Percentiles rank a stretch among this genome's conserved stretches.
Evolutionary conservation across 2,113 vertebrate genomes (phyloP).

Genomic region (Danionella cerebrum): DNA sequence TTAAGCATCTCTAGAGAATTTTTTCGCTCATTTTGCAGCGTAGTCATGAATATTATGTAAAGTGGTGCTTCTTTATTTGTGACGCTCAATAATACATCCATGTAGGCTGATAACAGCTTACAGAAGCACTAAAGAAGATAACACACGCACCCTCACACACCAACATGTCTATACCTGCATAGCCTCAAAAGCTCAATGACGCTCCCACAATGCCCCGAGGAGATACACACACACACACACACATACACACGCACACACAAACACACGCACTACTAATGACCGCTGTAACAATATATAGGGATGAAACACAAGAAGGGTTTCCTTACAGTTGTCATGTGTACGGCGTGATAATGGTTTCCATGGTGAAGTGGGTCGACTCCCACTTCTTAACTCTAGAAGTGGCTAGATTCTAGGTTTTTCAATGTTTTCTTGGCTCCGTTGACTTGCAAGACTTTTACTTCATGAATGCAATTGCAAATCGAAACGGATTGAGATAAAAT

Average conservation of each 20-base stretch:
- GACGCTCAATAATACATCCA: not conserved
- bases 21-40: too few species aligned
- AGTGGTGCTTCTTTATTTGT: not conserved
- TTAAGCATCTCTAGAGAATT: too few species aligned
- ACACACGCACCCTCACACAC: not conserved
- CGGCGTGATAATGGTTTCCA: slow-evolving; percentile 8
- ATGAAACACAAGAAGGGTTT: not conserved
- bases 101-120: not conserved
- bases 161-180: not conserved
- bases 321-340: slow-evolving; percentile 4
- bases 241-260: not conserved
- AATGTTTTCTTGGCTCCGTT: too few species aligned
- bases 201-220: not conserved
- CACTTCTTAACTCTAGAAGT: too few species aligned
- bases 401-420: too few species aligned
- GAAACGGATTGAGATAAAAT: too few species aligned
- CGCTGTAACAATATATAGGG: slow-evolving; percentile 6
- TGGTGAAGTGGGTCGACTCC: slow-evolving; percentile 5
- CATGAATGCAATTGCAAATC: too few species aligned
- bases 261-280: not conserved
- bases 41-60: too few species aligned
- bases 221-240: not conserved
- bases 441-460: too few species aligned
- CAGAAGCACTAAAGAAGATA: not conserved
- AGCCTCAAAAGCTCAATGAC: not conserved